A percentile compares a stretch with the other conserved stretches of the same genome.
Evolutionary conservation across 2,888 invertebrate genomes (phyloP).

Genomic region (Exephanes ischioxanthus): DNA sequence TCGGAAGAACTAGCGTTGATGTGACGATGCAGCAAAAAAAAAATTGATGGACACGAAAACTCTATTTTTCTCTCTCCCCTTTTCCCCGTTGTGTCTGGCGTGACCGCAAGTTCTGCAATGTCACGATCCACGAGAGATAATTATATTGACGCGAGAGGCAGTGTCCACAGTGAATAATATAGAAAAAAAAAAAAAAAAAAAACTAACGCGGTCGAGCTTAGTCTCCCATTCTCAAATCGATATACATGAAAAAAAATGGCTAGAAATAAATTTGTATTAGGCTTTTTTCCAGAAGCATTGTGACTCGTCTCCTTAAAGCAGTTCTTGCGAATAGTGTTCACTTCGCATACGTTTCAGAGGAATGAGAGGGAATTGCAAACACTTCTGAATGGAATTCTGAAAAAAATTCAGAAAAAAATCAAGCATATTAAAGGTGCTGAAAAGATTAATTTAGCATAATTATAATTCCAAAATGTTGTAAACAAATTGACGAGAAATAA

Average conservation of each 20-base stretch:
- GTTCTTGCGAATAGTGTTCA: no score
- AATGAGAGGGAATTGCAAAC: no score
- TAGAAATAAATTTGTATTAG: not conserved
- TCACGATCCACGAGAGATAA: slow-evolving; percentile 62
- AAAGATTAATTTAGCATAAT: no score
- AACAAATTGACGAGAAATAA: no score
- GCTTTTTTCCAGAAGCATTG: not conserved
- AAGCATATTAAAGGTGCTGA: no score
- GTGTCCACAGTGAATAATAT: slow-evolving; percentile 17
- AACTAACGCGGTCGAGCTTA: not conserved
- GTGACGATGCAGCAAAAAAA: slow-evolving; percentile 37
- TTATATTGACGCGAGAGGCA: slow-evolving; percentile 56
- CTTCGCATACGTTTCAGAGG: no score
- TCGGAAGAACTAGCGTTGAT: not conserved
- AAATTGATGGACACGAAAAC: slow-evolving; percentile 35
- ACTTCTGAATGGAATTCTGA: no score
- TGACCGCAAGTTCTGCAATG: slow-evolving; percentile 57
- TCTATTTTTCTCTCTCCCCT: not conserved
- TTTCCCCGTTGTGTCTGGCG: slow-evolving; percentile 32
- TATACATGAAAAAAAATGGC: not conserved
- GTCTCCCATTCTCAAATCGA: slow-evolving; percentile 36
- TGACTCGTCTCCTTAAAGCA: not conserved
- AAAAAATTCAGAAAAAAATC: no score
- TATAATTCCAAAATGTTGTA: no score
- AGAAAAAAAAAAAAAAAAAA: slow-evolving; percentile 15